These are phyloP conservation scores for Palythoa heliodiscus DNA, from an alignment of 92 coral and sea anemone genomes.

Conservation along the genomic window DNA sequence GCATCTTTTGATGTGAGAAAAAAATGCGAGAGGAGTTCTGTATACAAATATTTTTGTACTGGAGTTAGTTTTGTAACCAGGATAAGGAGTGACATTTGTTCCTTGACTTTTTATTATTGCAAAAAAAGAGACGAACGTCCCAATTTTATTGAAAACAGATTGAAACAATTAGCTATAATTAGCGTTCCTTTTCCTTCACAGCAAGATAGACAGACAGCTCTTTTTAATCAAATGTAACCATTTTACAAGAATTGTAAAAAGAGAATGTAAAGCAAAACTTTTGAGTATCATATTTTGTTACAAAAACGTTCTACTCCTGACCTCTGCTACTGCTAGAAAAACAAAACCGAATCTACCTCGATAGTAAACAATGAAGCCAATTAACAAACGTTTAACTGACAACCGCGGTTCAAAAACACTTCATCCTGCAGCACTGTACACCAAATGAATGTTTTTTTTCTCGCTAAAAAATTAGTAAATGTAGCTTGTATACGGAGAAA, in stretches of 20 bases:
- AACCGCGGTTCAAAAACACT: background rate
- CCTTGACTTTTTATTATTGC: background rate
- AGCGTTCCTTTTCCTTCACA: background rate
- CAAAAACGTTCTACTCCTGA: background rate
- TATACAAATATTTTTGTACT: background rate
- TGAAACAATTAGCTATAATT: slow-evolving; percentile 19
- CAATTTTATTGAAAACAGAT: slow-evolving; percentile 7
- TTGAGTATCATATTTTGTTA: background rate
- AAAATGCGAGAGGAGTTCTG: background rate
- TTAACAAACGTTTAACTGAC: slow-evolving; percentile 33
- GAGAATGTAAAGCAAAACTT: background rate
- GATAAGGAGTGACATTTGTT: background rate
- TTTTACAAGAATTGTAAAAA: background rate
- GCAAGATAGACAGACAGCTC: background rate
- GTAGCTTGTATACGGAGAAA: background rate
- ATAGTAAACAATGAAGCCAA: slow-evolving; percentile 22
- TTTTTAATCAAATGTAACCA: background rate
- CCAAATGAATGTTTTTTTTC: background rate
- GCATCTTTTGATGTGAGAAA: background rate
- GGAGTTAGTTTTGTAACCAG: background rate
- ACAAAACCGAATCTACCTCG: background rate
- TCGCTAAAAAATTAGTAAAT: background rate
- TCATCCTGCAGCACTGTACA: background rate
- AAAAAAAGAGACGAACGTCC: background rate
- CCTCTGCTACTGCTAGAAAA: background rate